Evolutionary conservation across 2,113 vertebrate species (phyloP).

Genomic region (Girardinichthys multiradiatus): DNA sequence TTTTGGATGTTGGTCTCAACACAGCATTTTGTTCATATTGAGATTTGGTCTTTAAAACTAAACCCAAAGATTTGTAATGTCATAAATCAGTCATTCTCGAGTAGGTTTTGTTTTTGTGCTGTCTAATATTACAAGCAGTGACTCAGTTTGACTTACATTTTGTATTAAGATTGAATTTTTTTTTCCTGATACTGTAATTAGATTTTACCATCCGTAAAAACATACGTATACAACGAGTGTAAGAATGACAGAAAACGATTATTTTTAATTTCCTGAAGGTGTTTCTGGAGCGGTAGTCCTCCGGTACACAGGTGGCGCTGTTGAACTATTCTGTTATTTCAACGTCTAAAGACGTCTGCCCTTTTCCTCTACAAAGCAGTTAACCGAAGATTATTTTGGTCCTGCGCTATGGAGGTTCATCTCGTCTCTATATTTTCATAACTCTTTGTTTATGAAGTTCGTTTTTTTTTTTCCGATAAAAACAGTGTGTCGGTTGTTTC

Average conservation of each 20-base stretch:
- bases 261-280: background rate
- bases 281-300: background rate
- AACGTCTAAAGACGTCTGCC: background rate
- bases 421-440: background rate
- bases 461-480: background rate
- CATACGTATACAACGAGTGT: too few species aligned
- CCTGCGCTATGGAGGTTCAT: background rate
- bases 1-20: background rate
- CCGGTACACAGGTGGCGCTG: slow-evolving; percentile 37
- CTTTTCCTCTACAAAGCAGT: background rate
- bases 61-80: background rate
- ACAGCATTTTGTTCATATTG: background rate
- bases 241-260: too few species aligned
- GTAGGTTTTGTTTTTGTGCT: background rate
- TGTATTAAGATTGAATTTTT: too few species aligned
- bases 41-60: background rate
- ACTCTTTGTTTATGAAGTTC: background rate
- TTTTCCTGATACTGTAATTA: too few species aligned
- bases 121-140: background rate
- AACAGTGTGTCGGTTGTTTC: background rate
- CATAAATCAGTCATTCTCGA: background rate
- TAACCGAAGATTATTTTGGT: background rate
- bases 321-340: background rate
- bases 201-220: too few species aligned
- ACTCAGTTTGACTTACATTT: background rate